These are phyloP conservation scores for Leptodactylus fallax DNA, from an alignment of 2,797 vertebrate species.

Conservation along the genomic window DNA sequence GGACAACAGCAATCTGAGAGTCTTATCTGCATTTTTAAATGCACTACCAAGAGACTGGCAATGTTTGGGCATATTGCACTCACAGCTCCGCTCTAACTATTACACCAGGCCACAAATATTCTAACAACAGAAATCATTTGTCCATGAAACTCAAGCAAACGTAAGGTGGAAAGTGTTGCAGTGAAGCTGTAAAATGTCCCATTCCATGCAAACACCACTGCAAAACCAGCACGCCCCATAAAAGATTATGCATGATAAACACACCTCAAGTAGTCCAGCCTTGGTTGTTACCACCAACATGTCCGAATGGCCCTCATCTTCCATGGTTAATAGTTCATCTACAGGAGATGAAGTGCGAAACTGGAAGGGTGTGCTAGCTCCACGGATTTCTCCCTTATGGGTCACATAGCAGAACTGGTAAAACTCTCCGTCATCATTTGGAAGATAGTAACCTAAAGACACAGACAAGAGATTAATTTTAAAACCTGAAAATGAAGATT, in stretches of 20 bases:
- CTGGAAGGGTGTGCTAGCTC: conserved; percentile 97
- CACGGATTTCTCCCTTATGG: conserved; percentile 96
- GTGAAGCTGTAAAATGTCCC: neutral
- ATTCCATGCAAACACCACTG: neutral
- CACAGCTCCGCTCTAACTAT: no score
- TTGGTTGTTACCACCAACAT: conserved; percentile 98
- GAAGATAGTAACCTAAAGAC: conserved; percentile 91
- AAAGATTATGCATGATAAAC: no score
- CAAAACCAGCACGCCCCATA: neutral
- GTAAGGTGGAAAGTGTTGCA: no score
- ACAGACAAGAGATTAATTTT: neutral
- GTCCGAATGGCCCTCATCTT: conserved; percentile 96
- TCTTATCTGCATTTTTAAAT: no score
- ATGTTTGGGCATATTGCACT: no score
- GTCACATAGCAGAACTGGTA: conserved; percentile 99
- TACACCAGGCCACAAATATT: no score
- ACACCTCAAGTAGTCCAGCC: conserved; percentile 92
- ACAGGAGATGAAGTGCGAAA: conserved; percentile 91
- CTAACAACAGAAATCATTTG: no score
- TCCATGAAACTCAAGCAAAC: no score
- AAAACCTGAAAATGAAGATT: neutral
- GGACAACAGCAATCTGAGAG: no score
- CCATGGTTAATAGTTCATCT: conserved; percentile 95
- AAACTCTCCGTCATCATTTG: conserved; percentile 97
- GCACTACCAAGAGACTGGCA: no score